Evolutionary conservation across 1,140 invertebrate species (phyloP).

Genomic region (Apis mellifera): Amel_HAv3.1 CM009933.2:7341501-7342000

Average conservation of each 20-base stretch:
- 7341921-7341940: too few species aligned
- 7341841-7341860: too few species aligned
- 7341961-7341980: slow-evolving; percentile 1
- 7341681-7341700: slow-evolving; percentile 54
- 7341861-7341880: too few species aligned
- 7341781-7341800: too few species aligned
- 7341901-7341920: too few species aligned
- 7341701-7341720: slow-evolving; percentile 55
- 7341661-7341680: background rate
- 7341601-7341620: background rate
- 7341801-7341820: too few species aligned
- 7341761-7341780: background rate
- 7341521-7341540: slow-evolving; percentile 1
- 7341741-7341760: slow-evolving; percentile 26
- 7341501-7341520: background rate
- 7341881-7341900: too few species aligned
- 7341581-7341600: background rate
- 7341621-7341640: background rate
- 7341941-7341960: too few species aligned
- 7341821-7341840: too few species aligned
- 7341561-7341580: background rate
- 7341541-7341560: slow-evolving; percentile 10
- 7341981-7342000: too few species aligned
- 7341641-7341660: slow-evolving; percentile 28
- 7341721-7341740: slow-evolving; percentile 62